Evolutionary conservation across 2,888 invertebrate genomes (phyloP).

Genomic region (Drosophila putrida): DNA sequence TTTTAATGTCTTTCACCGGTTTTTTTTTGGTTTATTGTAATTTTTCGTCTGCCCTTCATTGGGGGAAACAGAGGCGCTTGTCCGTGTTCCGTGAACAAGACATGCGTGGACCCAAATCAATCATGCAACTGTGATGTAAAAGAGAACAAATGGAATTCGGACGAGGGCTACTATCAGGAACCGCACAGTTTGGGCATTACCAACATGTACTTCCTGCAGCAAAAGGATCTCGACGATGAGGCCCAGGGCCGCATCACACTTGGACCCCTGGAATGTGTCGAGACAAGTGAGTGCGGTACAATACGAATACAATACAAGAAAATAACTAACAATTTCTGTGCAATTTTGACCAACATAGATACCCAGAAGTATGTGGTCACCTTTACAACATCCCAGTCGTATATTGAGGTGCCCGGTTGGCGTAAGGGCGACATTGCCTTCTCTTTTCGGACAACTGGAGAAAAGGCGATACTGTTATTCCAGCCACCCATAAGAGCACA

Average conservation of each 20-base stretch:
- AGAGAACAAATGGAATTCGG: constrained; percentile 94
- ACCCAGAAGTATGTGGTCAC: constrained; percentile 97
- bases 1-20: constrained; percentile 59
- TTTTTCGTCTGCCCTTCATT: constrained; percentile 19
- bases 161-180: constrained; percentile 93
- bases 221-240: constrained; percentile 92
- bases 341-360: constrained; percentile 86
- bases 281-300: constrained; percentile 91
- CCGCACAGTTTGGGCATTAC: constrained; percentile 94
- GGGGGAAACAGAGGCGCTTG: constrained; percentile 88
- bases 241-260: constrained; percentile 95
- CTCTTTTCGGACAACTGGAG: constrained; percentile 96
- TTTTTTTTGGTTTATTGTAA: constrained; percentile 45
- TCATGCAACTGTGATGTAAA: constrained; percentile 97
- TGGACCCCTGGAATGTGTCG: constrained; percentile 96
- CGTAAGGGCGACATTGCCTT: constrained; percentile 96
- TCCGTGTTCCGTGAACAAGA: constrained; percentile 91
- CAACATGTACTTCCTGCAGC: constrained; percentile 95
- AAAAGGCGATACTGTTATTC: constrained; percentile 94
- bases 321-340: constrained; percentile 12
- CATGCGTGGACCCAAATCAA: constrained; percentile 92
- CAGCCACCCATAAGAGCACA: constrained; percentile 95
- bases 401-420: constrained; percentile 97
- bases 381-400: constrained; percentile 96
- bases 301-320: too few species aligned